These are phyloP conservation scores for Epinotia brunnichana DNA, from an alignment of 2,888 invertebrate species.

Conservation along the genomic window DNA sequence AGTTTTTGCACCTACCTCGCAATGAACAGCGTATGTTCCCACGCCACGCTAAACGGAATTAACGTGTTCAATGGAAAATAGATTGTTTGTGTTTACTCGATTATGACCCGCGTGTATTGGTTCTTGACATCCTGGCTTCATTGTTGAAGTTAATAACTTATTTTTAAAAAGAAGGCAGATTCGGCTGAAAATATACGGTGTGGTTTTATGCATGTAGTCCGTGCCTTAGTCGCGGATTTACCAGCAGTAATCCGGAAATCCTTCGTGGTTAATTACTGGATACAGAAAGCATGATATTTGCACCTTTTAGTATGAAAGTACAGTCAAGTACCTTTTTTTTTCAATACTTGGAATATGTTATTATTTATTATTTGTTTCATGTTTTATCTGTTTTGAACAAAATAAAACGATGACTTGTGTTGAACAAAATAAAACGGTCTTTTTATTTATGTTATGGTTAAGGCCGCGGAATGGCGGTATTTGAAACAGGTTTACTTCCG, in stretches of 20 bases:
- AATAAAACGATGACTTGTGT: too few relatives aligned
- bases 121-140: conserved; percentile 38
- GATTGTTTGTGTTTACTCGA: conserved; percentile 53
- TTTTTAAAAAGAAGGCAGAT: conserved; percentile 4
- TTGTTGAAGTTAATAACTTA: conserved; percentile 25
- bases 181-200: background rate
- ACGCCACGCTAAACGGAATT: conserved; percentile 65
- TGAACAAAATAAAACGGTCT: background rate
- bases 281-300: background rate
- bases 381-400: too few relatives aligned
- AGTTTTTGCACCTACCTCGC: conserved; percentile 78
- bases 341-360: too few relatives aligned
- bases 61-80: conserved; percentile 63
- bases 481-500: conserved; percentile 36
- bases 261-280: background rate
- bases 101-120: conserved; percentile 33
- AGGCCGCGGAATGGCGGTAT: conserved; percentile 12
- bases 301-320: background rate
- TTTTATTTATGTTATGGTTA: background rate
- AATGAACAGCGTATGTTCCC: conserved; percentile 69
- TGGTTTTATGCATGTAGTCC: background rate
- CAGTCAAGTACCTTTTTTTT: background rate
- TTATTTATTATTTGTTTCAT: background rate
- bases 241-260: background rate
- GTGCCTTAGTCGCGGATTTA: background rate